Conservation (phyloP, 2,797 vertebrate species). For the Sebastes kiyomatsui region DNA sequence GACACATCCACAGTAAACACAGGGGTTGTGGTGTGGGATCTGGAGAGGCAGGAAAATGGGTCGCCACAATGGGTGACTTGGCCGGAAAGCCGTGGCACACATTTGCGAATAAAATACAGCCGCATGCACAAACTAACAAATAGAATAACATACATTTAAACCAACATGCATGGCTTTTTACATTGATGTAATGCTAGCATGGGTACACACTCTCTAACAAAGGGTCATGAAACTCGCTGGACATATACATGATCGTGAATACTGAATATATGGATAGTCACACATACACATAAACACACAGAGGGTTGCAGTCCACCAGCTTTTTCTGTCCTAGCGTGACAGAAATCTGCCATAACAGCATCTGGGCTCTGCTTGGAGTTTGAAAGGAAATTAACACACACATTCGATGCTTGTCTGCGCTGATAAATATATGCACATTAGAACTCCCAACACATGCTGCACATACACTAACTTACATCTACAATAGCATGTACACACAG, state of each 20-base stretch:
- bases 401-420: not conserved
- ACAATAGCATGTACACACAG: not conserved
- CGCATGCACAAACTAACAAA: constrained; percentile 6
- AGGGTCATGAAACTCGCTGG: not conserved
- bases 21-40: constrained; percentile 63
- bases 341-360: constrained; percentile 23
- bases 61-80: constrained; percentile 61
- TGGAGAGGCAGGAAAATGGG: constrained; percentile 66
- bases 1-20: constrained; percentile 69
- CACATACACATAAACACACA: not conserved
- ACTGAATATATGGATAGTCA: not conserved
- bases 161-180: not conserved
- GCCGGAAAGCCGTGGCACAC: constrained; percentile 43
- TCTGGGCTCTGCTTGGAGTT: constrained; percentile 2
- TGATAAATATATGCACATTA: not conserved
- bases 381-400: constrained; percentile 15
- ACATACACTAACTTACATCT: not conserved
- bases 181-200: not conserved
- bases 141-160: not conserved
- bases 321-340: constrained; percentile 1
- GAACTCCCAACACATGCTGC: not conserved
- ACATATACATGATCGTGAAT: not conserved
- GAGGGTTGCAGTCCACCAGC: not conserved
- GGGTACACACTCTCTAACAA: not conserved
- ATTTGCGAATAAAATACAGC: constrained; percentile 23